These are phyloP conservation scores for Oedothorax gibbosus DNA, from an alignment of 1,140 invertebrate species.

Conservation along the genomic window DNA sequence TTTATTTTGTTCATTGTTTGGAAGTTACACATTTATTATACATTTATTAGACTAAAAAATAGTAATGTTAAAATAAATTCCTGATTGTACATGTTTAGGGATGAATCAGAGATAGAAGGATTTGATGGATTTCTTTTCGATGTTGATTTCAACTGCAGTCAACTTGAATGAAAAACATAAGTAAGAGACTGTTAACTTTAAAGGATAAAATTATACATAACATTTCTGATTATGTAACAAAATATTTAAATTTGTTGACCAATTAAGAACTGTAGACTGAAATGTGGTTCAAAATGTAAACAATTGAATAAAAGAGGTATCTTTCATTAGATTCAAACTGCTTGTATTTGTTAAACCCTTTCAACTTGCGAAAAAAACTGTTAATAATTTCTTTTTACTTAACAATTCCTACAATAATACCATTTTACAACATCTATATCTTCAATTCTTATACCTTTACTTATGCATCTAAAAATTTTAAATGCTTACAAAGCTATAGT, in stretches of 20 bases:
- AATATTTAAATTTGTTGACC: background rate
- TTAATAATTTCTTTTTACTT: no score
- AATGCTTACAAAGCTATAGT: no score
- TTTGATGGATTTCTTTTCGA: conserved; percentile 23
- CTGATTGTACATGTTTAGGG: background rate
- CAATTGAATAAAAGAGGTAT: no score
- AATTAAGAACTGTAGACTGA: no score
- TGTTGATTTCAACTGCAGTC: conserved; percentile 30
- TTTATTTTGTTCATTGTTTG: background rate
- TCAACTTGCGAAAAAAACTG: no score
- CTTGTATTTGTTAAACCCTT: no score
- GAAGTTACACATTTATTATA: background rate
- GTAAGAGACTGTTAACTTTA: background rate
- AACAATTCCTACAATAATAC: no score
- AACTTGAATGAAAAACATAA: background rate
- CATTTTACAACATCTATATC: no score
- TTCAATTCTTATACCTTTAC: no score
- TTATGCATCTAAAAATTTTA: no score
- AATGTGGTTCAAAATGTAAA: no score
- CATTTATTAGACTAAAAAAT: background rate
- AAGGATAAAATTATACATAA: background rate
- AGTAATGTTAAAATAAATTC: background rate
- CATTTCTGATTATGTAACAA: background rate
- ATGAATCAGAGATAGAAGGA: conserved; percentile 6
- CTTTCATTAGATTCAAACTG: no score